Conservation (phyloP, 2,888 invertebrate genomes). For the Ophraella communa region DNA sequence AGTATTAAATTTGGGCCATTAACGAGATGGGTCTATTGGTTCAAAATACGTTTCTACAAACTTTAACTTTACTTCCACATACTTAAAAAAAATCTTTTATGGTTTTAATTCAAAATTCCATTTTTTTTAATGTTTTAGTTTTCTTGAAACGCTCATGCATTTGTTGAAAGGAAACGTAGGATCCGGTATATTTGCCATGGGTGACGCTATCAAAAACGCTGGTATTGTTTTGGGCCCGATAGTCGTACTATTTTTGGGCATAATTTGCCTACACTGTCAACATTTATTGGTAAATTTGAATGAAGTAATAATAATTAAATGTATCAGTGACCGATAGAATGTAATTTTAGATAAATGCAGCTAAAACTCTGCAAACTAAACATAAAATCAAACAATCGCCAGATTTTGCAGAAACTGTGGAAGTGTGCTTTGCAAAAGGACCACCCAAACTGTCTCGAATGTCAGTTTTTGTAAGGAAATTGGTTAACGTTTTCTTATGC, state of each 20-base stretch:
- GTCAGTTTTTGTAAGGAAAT: constrained; percentile 69
- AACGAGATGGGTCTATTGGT: no score
- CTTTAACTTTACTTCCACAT: no score
- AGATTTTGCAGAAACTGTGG: constrained; percentile 84
- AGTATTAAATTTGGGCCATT: no score
- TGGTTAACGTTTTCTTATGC: constrained; percentile 87
- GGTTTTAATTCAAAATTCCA: no score
- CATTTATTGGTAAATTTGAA: constrained; percentile 85
- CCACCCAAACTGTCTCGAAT: constrained; percentile 68
- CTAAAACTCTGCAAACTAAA: constrained; percentile 70
- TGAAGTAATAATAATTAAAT: no score
- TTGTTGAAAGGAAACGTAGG: constrained; percentile 95
- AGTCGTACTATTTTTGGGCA: constrained; percentile 78
- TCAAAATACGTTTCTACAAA: no score
- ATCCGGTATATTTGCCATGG: constrained; percentile 95
- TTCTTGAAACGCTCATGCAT: constrained; percentile 87
- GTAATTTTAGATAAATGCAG: constrained; percentile 70
- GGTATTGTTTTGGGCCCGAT: constrained; percentile 84
- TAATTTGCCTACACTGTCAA: constrained; percentile 91
- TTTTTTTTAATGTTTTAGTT: no score
- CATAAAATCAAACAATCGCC: constrained; percentile 66
- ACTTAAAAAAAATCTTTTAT: no score
- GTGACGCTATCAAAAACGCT: constrained; percentile 91
- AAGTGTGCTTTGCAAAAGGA: constrained; percentile 79
- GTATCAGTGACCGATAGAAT: no score